These are phyloP conservation scores for Arizona elegans DNA, from an alignment of 2,113 vertebrate genomes.

Conservation along the genomic window DNA sequence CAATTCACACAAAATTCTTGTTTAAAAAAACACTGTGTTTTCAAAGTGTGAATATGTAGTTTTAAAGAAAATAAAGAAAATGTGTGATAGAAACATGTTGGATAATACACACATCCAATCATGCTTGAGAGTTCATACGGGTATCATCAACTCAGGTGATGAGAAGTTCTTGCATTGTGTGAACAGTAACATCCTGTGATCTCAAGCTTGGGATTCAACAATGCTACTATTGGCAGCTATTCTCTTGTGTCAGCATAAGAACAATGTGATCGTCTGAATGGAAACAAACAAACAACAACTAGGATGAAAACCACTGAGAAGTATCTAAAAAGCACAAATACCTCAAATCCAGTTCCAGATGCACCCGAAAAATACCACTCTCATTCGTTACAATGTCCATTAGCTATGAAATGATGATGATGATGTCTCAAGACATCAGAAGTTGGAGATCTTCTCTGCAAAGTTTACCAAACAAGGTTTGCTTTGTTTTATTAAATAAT, in stretches of 20 bases:
- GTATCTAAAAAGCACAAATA: neutral
- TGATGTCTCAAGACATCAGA: neutral
- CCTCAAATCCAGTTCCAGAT: neutral
- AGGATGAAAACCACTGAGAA: neutral
- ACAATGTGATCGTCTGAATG: neutral
- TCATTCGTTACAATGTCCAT: neutral
- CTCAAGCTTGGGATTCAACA: neutral
- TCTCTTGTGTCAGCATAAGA: neutral
- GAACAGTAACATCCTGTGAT: neutral
- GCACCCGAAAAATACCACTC: neutral
- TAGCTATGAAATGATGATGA: neutral
- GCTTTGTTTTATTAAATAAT: neutral
- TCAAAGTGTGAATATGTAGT: neutral
- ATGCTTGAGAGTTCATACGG: neutral
- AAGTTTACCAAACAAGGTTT: neutral
- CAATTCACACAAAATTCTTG: neutral
- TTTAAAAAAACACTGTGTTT: neutral
- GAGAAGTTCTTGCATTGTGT: neutral
- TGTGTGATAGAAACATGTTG: neutral
- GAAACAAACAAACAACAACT: neutral
- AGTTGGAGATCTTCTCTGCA: neutral
- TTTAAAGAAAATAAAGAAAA: neutral
- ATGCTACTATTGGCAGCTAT: neutral
- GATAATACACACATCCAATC: neutral
- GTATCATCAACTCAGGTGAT: neutral